A percentile compares a stretch with the other conserved stretches of the same genome.
Evolutionary conservation across 1,140 invertebrate species (phyloP).

Genomic region (Ylistrum balloti): DNA sequence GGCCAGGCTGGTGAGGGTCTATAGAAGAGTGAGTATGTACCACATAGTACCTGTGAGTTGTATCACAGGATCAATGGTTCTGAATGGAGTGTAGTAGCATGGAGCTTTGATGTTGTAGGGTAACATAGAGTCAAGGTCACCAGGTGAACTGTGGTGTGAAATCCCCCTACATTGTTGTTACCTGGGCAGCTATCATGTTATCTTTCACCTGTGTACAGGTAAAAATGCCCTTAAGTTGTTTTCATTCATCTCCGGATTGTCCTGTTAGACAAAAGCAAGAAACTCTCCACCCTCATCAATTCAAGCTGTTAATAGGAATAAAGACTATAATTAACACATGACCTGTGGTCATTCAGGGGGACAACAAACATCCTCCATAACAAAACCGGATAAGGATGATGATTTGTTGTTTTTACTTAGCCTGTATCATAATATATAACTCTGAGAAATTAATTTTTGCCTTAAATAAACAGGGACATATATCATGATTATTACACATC

Average conservation of each 20-base stretch:
- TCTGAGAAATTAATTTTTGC: too few relatives aligned
- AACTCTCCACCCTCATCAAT: neutral
- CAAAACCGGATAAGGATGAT: too few relatives aligned
- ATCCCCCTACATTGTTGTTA: neutral
- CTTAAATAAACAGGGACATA: too few relatives aligned
- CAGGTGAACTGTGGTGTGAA: neutral
- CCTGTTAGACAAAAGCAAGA: neutral
- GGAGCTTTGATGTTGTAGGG: too few relatives aligned
- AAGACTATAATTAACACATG: too few relatives aligned
- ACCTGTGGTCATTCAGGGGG: too few relatives aligned
- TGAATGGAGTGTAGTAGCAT: too few relatives aligned
- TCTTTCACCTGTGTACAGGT: neutral
- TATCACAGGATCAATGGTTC: neutral
- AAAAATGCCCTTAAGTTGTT: neutral
- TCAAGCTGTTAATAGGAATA: neutral
- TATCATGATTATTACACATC: too few relatives aligned
- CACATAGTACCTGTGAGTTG: neutral
- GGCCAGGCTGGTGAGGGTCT: neutral
- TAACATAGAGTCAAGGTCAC: constrained; percentile 11
- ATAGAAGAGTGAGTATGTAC: neutral
- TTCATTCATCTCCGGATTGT: neutral
- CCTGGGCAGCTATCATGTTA: neutral
- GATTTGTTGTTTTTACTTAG: too few relatives aligned
- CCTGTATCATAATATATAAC: too few relatives aligned
- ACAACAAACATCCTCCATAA: too few relatives aligned